These are phyloP conservation scores for Psophia crepitans DNA, from an alignment of 2,113 vertebrate species.

Conservation along the genomic window DNA sequence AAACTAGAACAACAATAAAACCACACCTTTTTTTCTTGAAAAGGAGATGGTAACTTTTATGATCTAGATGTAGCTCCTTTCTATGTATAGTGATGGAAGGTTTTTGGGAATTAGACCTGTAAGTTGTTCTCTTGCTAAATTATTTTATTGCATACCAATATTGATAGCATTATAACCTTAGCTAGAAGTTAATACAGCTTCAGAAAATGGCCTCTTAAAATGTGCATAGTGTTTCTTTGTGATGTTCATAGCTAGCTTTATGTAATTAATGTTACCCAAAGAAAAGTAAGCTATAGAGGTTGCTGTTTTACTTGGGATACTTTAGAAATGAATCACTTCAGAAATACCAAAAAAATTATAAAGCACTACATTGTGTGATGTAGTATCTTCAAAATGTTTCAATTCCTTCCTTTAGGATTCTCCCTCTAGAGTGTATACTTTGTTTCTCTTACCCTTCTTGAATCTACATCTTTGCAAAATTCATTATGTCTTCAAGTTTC, in stretches of 20 bases:
- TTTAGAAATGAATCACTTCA: not conserved
- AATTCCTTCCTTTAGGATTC: not conserved
- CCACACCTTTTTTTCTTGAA: not conserved
- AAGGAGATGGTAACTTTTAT: not conserved
- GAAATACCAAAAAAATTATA: not conserved
- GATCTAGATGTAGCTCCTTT: not conserved
- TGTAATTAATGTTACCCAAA: not conserved
- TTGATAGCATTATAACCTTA: not conserved
- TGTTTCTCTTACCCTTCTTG: not conserved
- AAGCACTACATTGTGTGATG: not conserved
- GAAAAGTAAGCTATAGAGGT: accelerated
- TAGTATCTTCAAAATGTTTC: not conserved
- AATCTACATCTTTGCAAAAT: not conserved
- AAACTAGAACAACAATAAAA: not conserved
- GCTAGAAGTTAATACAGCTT: not conserved
- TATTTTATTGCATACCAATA: not conserved
- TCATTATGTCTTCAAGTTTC: not conserved
- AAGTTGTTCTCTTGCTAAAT: not conserved
- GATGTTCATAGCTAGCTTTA: not conserved
- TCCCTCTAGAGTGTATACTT: not conserved
- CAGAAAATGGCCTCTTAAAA: not conserved
- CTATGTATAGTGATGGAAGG: accelerated
- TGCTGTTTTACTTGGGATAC: not conserved
- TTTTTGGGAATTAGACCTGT: not conserved
- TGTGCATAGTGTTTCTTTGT: not conserved